phyloP scores from a whole-genome alignment of 1,140 invertebrate species.

The Neodiprion virginianus region DNA sequence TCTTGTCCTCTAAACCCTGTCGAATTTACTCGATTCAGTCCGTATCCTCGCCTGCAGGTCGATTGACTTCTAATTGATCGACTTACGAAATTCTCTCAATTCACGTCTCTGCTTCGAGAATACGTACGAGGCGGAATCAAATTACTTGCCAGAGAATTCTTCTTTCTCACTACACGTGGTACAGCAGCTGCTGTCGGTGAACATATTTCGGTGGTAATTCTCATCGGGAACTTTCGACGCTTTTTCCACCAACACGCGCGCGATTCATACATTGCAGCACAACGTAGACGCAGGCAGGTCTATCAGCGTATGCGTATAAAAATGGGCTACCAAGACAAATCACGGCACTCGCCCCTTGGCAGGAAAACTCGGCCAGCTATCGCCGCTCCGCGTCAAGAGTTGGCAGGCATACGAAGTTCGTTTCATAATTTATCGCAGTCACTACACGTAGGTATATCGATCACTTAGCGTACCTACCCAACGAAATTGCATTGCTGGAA shows the following conservation, averaged over 20 bases:
- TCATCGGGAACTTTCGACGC: neutral
- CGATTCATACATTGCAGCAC: too few species aligned
- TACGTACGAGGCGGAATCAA: too few species aligned
- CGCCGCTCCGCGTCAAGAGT: neutral
- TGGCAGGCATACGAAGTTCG: neutral
- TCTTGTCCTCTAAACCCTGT: neutral
- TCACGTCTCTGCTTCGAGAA: too few species aligned
- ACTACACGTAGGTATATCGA: neutral
- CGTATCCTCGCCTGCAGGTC: neutral
- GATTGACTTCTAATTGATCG: neutral
- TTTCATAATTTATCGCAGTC: neutral
- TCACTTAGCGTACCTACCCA: neutral
- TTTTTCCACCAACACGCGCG: too few species aligned
- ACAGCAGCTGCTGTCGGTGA: neutral
- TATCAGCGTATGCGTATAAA: neutral
- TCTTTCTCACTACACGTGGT: neutral
- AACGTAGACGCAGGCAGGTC: too few species aligned
- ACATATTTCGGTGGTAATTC: neutral
- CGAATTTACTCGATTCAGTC: neutral
- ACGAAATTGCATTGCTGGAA: neutral
- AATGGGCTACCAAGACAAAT: neutral
- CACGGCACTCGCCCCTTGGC: slow-evolving; percentile 2
- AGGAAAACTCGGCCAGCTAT: neutral
- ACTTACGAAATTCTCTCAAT: neutral
- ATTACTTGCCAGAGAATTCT: neutral